Base-by-base conservation (phyloP, 2,113 vertebrate species). In the Seriola quinqueradiata region DNA sequence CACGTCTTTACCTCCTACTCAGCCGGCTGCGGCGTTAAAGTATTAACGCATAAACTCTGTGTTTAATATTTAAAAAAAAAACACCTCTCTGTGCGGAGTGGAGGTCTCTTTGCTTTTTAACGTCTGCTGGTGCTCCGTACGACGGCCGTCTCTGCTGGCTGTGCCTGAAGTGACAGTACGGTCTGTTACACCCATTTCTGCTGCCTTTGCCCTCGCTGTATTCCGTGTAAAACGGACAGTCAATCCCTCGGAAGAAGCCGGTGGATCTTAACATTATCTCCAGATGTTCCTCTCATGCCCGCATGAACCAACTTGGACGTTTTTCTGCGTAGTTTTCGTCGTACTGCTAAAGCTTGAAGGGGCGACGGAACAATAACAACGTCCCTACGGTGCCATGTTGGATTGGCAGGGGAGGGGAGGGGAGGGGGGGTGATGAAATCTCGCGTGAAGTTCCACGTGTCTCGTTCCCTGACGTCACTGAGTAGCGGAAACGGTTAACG, bases 91-190 rank as follows among this genome's bases (percentile, higher is more conserved):
- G 88, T 25, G 82, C 67, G 36, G 81, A 40, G 4, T 78, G 85
- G 5, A 70, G 65, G 42, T 92, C 89, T 79, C 84, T 81, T 7
- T 90, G 79, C 77, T 90, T 93, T 64, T 87, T 92, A 48, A 54
- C 52, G 25, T 93, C 90, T 40, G 79, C 77, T n/a, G 91, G 77
- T 36, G 90, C 87, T 44, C 90, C 93, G 83, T 93, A 93, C 74
- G 91, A 94, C 65, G 87, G 8, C 68, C 94, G 91, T 92, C 96
- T 87, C 70, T 90, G 93, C 67, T 78, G 92, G 87, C 95, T 95
- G 95, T 98, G 97, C 74, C 97, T 97, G 94, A 99, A 99, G 94
- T 97, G 97, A 93, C 97, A 99, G 93, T 97, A 97, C 9, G 97
- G 97, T 95, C 97, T 95, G 79, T 90, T 91, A 88, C 96, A 96